Evolutionary conservation across 2,113 vertebrate species (phyloP).

Genomic region (Pagrus major): DNA sequence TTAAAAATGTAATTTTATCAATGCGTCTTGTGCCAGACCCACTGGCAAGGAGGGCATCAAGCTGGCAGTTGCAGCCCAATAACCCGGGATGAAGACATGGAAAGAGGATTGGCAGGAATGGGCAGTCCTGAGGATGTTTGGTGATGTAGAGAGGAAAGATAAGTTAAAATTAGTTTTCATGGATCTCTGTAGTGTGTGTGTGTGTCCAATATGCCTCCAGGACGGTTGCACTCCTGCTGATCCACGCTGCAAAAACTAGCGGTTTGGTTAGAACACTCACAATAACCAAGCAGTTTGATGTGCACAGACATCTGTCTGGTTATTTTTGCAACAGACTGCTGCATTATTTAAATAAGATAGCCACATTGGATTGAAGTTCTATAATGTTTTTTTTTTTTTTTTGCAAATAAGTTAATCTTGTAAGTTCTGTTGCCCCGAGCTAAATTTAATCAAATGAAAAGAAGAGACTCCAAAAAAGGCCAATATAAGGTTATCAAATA

Average conservation of each 20-base stretch:
- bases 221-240: constrained; percentile 5
- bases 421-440: background rate
- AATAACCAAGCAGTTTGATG: background rate
- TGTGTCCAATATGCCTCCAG: constrained; percentile 14
- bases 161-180: constrained; percentile 45
- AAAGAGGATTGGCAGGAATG: constrained; percentile 18
- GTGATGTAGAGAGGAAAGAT: constrained; percentile 21
- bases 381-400: background rate
- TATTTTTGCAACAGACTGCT: background rate
- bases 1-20: constrained; percentile 10
- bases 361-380: background rate
- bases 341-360: background rate
- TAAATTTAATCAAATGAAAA: constrained; percentile 9
- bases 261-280: background rate
- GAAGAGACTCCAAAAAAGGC: background rate
- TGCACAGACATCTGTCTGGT: background rate
- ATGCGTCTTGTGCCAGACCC: background rate
- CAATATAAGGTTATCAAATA: background rate
- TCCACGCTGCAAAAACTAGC: background rate
- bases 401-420: background rate
- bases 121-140: constrained; percentile 26
- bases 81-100: constrained; percentile 18
- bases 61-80: background rate
- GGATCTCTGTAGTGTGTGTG: constrained; percentile 3
- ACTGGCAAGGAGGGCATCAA: background rate